Conservation (phyloP, 2,888 invertebrate genomes). For the Cremastobaeus sp. region DNA sequence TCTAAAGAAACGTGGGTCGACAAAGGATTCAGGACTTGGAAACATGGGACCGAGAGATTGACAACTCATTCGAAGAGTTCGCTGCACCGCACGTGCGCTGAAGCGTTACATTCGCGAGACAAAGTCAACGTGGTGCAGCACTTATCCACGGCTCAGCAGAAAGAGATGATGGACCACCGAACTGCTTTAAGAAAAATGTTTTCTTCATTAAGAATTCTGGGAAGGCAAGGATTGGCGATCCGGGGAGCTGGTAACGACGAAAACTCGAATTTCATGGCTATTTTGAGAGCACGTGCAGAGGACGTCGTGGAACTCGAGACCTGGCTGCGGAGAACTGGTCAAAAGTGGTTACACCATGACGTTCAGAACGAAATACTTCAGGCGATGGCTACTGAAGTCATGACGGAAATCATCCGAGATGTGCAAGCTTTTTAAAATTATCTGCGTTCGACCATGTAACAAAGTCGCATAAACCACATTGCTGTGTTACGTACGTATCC, state of each 20-base stretch:
- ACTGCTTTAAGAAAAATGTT: slow-evolving; percentile 57
- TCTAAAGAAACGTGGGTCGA: slow-evolving; percentile 33
- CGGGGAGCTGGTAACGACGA: slow-evolving; percentile 55
- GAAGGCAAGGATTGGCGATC: slow-evolving; percentile 61
- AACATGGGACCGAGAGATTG: slow-evolving; percentile 57
- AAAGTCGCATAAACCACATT: slow-evolving; percentile 38
- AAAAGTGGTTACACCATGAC: slow-evolving; percentile 58
- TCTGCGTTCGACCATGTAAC: slow-evolving; percentile 40
- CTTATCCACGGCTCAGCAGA: slow-evolving; percentile 46
- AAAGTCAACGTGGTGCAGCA: slow-evolving; percentile 53
- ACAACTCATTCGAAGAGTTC: slow-evolving; percentile 52
- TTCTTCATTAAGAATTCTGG: slow-evolving; percentile 57
- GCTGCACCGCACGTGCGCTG: slow-evolving; percentile 43
- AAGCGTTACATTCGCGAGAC: slow-evolving; percentile 33
- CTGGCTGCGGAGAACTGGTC: slow-evolving; percentile 41
- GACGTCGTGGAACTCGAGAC: slow-evolving; percentile 45
- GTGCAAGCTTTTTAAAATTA: slow-evolving; percentile 34
- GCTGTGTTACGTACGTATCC: slow-evolving; percentile 34
- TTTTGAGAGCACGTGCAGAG: slow-evolving; percentile 51
- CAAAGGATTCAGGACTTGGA: slow-evolving; percentile 58
- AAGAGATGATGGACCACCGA: slow-evolving; percentile 57
- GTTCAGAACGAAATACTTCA: slow-evolving; percentile 47
- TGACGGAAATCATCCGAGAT: background rate
- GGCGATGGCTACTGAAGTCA: slow-evolving; percentile 36
- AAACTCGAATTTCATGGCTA: slow-evolving; percentile 43